Percentiles rank a stretch among this genome's conserved stretches.
phyloP scores from a whole-genome alignment of 2,888 invertebrate species.

The Zaprionus lineosus region DNA sequence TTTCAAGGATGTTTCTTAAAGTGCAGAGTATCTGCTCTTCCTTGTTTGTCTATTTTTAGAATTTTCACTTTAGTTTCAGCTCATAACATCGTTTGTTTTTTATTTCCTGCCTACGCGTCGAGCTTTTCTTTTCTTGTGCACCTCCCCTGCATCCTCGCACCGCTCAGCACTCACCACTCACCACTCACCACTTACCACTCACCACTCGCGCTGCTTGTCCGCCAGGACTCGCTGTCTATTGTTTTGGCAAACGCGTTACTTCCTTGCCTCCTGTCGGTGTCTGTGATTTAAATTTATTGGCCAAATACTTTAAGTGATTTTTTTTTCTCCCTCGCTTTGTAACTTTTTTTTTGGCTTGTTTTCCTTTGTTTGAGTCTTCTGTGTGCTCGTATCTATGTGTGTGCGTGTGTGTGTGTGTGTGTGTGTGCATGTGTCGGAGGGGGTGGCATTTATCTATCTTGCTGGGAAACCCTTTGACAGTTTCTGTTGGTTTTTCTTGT shows the following conservation, averaged over 20 bases:
- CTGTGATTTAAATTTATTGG: slow-evolving; percentile 80
- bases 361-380: slow-evolving; percentile 14
- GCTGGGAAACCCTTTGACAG: slow-evolving; percentile 63
- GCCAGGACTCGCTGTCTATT: slow-evolving; percentile 38
- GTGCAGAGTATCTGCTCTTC: neutral
- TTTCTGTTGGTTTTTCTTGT: slow-evolving; percentile 32
- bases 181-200: no score
- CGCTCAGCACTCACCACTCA: no score
- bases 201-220: no score
- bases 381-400: slow-evolving; percentile 5
- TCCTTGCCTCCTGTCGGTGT: slow-evolving; percentile 16
- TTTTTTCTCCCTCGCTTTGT: slow-evolving; percentile 25
- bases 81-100: slow-evolving; percentile 20
- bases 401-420: neutral
- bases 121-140: slow-evolving; percentile 10
- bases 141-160: no score
- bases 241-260: slow-evolving; percentile 20
- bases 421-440: neutral
- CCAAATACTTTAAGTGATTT: slow-evolving; percentile 78
- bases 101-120: slow-evolving; percentile 24
- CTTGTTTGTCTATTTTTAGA: slow-evolving; percentile 4
- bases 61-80: neutral
- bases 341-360: slow-evolving; percentile 20
- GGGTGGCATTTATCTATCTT: slow-evolving; percentile 19
- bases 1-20: no score